These are phyloP conservation scores for Pelobates cultripes DNA, from an alignment of 2,797 vertebrate genomes.

Conservation along the genomic window DNA sequence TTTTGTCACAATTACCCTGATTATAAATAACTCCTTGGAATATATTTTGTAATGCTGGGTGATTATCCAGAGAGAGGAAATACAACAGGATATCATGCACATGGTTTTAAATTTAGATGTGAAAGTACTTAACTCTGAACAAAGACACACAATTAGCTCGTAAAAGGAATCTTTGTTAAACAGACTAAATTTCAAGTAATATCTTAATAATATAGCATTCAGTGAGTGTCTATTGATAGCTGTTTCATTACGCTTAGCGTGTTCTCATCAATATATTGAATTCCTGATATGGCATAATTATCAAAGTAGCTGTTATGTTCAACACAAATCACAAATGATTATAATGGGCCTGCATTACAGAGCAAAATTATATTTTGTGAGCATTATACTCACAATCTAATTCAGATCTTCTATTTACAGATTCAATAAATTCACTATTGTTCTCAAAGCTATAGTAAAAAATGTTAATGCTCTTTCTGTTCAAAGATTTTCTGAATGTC, in stretches of 20 bases:
- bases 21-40: neutral
- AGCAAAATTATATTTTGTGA: conserved; percentile 46
- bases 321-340: conserved; percentile 49
- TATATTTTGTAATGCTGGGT: neutral
- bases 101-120: conserved; percentile 41
- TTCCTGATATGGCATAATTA: conserved; percentile 42
- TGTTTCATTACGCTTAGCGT: conserved; percentile 37
- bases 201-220: conserved; percentile 48
- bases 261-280: conserved; percentile 39
- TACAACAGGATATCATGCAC: conserved; percentile 27
- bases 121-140: conserved; percentile 25
- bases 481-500: neutral
- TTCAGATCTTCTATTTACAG: conserved; percentile 48
- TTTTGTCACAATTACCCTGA: conserved; percentile 1
- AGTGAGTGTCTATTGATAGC: conserved; percentile 51
- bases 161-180: conserved; percentile 31
- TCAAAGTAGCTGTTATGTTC: conserved; percentile 39
- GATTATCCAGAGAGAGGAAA: conserved; percentile 12
- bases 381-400: conserved; percentile 40
- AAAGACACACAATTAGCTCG: conserved; percentile 45
- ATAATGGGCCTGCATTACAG: conserved; percentile 41
- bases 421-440: conserved; percentile 37
- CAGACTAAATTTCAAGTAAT: conserved; percentile 44
- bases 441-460: conserved; percentile 27
- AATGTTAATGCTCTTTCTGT: conserved; percentile 30